Conservation (phyloP, 2,113 vertebrate genomes). For the Pseudolaguvia tuberculata region DNA sequence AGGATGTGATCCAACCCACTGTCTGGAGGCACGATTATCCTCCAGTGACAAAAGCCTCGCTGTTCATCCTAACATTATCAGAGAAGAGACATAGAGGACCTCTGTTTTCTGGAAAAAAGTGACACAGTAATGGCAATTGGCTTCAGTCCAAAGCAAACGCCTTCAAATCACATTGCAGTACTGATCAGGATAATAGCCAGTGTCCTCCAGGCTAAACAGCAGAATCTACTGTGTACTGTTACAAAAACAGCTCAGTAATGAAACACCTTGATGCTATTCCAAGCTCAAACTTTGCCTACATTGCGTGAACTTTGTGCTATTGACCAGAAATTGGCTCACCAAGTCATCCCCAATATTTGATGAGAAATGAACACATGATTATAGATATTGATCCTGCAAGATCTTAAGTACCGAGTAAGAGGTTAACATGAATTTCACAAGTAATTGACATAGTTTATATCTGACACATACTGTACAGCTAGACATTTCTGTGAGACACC, state of each 20-base stretch:
- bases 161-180: conserved; percentile 34
- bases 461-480: too few species aligned
- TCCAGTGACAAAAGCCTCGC: conserved; percentile 36
- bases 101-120: conserved; percentile 60
- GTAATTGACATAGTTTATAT: too few species aligned
- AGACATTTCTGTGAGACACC: too few species aligned
- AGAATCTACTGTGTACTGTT: not conserved
- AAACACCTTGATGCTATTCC: not conserved
- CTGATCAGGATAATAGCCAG: conserved; percentile 11
- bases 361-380: not conserved
- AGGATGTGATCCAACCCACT: conserved; percentile 27
- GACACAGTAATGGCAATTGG: conserved; percentile 52
- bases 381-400: not conserved
- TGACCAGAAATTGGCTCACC: not conserved
- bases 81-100: conserved; percentile 44
- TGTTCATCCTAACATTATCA: conserved; percentile 30
- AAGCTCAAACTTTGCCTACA: not conserved
- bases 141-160: conserved; percentile 42
- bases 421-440: too few species aligned
- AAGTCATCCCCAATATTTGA: not conserved
- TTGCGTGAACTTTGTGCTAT: conserved; percentile 1
- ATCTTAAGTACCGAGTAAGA: not conserved
- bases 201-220: conserved; percentile 14
- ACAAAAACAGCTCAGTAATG: not conserved
- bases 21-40: conserved; percentile 36